phyloP scores from a whole-genome alignment of 2,797 vertebrate genomes.

The Garrulus glandarius region DNA sequence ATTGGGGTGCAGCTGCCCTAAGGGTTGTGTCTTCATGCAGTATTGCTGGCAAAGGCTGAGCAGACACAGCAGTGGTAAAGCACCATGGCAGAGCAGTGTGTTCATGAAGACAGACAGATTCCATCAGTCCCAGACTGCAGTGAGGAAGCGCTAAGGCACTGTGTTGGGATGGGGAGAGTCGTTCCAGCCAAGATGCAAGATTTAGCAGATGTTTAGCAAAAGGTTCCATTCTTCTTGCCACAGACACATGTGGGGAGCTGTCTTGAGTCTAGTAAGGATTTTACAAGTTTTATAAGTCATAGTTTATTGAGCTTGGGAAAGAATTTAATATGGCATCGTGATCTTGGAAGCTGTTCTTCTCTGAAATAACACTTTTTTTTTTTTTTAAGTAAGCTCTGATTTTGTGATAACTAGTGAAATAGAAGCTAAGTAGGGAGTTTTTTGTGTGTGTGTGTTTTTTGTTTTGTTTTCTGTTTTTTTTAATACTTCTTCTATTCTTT shows the following conservation, averaged over 20 bases:
- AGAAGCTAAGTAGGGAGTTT: background rate
- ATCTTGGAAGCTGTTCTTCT: slow-evolving; percentile 61
- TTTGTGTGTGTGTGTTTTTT: no score
- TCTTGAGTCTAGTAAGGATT: slow-evolving; percentile 76
- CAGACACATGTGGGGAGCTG: slow-evolving; percentile 70
- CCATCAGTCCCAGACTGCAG: background rate
- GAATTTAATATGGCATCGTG: slow-evolving; percentile 69
- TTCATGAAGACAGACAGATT: background rate
- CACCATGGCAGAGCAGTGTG: background rate
- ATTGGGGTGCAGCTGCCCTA: background rate
- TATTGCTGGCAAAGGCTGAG: background rate
- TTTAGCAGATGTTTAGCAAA: slow-evolving; percentile 77
- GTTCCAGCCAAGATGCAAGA: slow-evolving; percentile 60
- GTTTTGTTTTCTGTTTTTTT: background rate
- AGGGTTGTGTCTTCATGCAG: background rate
- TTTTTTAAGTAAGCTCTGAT: background rate
- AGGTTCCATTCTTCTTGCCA: slow-evolving; percentile 74
- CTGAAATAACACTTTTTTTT: background rate
- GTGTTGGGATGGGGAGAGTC: slow-evolving; percentile 35
- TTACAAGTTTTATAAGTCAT: slow-evolving; percentile 77
- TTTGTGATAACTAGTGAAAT: background rate
- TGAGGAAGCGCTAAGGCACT: background rate
- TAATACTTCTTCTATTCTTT: background rate
- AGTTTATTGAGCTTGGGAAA: slow-evolving; percentile 72
- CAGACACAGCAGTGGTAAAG: background rate